Percentiles rank a stretch among this genome's conserved stretches.
Evolutionary conservation across 2,113 vertebrate genomes (phyloP).

Genomic region (Oriolus oriolus): DNA sequence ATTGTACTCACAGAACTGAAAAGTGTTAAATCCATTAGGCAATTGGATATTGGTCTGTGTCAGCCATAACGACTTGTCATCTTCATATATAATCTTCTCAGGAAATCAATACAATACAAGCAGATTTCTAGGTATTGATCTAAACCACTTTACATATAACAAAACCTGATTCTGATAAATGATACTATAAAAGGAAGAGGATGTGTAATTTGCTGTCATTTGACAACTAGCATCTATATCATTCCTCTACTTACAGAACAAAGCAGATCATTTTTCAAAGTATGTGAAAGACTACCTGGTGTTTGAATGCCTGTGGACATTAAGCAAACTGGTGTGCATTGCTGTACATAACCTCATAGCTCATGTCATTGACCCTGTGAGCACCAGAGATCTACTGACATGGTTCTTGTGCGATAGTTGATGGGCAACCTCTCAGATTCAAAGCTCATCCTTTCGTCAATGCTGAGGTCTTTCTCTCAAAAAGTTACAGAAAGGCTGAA

Average conservation of each 20-base stretch:
- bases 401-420: neutral
- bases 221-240: neutral
- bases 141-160: conserved; percentile 4
- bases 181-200: neutral
- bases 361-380: neutral
- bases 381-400: neutral
- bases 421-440: neutral
- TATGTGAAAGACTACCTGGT: neutral
- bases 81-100: neutral
- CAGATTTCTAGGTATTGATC: conserved; percentile 42
- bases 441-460: neutral
- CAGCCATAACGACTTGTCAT: neutral
- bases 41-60: neutral
- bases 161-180: conserved; percentile 34
- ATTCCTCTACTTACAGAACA: neutral
- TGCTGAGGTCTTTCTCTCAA: neutral
- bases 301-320: neutral
- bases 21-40: neutral
- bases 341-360: neutral
- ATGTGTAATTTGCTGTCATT: neutral
- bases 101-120: conserved; percentile 14
- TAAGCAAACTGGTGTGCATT: neutral
- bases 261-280: neutral
- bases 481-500: neutral
- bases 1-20: neutral